A percentile compares a stretch with the other conserved stretches of the same genome.
Evolutionary conservation across 1,140 invertebrate genomes (phyloP).

Genomic region (Ostrea denselamellosa): DNA sequence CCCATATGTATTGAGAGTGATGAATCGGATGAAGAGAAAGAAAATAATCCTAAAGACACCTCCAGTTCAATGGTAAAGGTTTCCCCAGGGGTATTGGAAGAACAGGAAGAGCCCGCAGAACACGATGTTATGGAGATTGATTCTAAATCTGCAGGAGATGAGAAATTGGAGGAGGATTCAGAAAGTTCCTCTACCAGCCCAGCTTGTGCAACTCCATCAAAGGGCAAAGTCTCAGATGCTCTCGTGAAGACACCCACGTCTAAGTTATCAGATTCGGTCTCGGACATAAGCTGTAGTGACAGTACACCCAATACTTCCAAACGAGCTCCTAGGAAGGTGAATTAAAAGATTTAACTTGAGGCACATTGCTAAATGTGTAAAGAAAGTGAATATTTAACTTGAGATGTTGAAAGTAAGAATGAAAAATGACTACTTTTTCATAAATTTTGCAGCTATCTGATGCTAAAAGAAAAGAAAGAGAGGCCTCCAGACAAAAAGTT

Average conservation of each 20-base stretch:
- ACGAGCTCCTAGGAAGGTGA: neutral
- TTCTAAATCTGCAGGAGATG: neutral
- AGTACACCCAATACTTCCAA: neutral
- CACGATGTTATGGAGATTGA: neutral
- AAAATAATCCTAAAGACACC: neutral
- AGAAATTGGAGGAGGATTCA: neutral
- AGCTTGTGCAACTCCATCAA: neutral
- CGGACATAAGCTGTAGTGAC: conserved; percentile 8
- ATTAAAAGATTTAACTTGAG: no score
- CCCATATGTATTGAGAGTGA: conserved; percentile 11
- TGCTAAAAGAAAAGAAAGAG: conserved; percentile 55
- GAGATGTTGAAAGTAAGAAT: neutral
- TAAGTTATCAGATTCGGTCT: neutral
- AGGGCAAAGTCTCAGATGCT: neutral
- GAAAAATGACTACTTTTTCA: neutral
- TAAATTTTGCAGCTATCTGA: conserved; percentile 46
- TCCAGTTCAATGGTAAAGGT: neutral
- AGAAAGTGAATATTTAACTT: neutral
- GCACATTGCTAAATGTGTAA: neutral
- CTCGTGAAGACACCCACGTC: neutral
- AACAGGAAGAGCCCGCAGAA: neutral
- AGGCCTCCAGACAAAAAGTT: conserved; percentile 47
- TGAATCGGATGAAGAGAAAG: conserved; percentile 8
- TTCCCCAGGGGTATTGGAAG: neutral
- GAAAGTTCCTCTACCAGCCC: conserved; percentile 5